Evolutionary conservation across 2,888 invertebrate species (phyloP), one percentile per base, ranked within the genome.

Genomic region (Dichetophora obliterata): DNA sequence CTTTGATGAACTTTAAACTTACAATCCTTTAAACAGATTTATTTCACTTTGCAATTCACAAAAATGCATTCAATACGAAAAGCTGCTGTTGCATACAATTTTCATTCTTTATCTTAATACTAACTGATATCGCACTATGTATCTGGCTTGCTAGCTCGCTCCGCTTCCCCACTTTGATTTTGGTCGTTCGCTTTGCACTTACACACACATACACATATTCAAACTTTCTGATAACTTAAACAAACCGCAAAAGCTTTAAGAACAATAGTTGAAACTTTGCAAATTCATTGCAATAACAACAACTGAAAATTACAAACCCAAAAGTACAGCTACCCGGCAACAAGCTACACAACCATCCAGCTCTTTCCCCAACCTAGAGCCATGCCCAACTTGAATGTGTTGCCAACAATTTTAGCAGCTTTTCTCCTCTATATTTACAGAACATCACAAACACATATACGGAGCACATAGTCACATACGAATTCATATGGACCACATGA

Each of bases 11-110:
- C 79, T 85, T 86, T 84, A 86, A 86, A 79, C 79, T 85, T 86
- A 83, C 86, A 86, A 86, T 85, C 87, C 83, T 82, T 85, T 85
- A 86, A 87, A 84, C 83, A 83, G 86, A 87, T 86, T 86, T 85
- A 85, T 87, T 86, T 81, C 82, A 81, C 81, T 86, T 84, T 86
- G 86, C 83, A 84, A 86, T 86, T 85, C 85, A 84, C 85, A 84
- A 85, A 84, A 86, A 86, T 84, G 84, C 86, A 85, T 78, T 77
- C 72, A 75, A n/a, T 52, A 61, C 43, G 52, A 63, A 34, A 16
- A 8, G 31, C 8, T 50, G 16, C 69, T 54, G 31, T 54, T 50
- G 2, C 14, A 9, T 19, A 16, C 50, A 16, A 8, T 69, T 50
- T 19, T 8, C 24, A 3, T 34, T 4, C 37, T 16, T 66, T 66